phyloP scores from a whole-genome alignment of 2,113 vertebrate genomes.

The Actenoides lindsayi region DNA sequence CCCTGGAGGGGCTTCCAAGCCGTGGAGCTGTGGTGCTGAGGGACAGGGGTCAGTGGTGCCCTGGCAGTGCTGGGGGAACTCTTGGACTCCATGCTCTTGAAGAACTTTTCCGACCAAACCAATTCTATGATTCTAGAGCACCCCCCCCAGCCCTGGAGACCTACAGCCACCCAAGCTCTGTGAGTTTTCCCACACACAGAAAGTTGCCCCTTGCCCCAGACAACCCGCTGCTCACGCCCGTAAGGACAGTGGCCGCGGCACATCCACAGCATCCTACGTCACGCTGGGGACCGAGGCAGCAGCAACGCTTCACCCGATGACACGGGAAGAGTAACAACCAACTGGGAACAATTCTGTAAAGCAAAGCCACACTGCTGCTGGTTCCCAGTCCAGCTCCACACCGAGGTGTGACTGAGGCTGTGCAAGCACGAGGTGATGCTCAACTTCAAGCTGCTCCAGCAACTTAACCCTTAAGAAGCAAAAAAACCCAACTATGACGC shows the following conservation, averaged over 20 bases:
- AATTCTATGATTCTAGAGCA: no score
- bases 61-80: no score
- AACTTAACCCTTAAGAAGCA: background rate
- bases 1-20: no score
- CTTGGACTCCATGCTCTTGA: no score
- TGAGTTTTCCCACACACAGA: background rate
- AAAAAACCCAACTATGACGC: background rate
- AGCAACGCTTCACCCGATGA: background rate
- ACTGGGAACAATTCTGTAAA: background rate
- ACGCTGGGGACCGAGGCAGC: background rate
- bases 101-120: no score
- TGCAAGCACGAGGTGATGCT: background rate
- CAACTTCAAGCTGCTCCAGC: background rate
- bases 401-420: background rate
- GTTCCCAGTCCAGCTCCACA: background rate
- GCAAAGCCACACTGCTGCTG: fast-evolving
- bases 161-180: background rate
- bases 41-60: no score
- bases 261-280: fast-evolving
- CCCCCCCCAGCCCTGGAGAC: background rate
- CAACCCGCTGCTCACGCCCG: background rate
- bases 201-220: background rate
- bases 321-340: fast-evolving
- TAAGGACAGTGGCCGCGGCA: fast-evolving
- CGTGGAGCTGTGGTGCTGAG: no score